A percentile compares a stretch with the other conserved stretches of the same genome.
phyloP scores from a whole-genome alignment of 2,113 vertebrate genomes.

The Prionailurus bengalensis region DNA sequence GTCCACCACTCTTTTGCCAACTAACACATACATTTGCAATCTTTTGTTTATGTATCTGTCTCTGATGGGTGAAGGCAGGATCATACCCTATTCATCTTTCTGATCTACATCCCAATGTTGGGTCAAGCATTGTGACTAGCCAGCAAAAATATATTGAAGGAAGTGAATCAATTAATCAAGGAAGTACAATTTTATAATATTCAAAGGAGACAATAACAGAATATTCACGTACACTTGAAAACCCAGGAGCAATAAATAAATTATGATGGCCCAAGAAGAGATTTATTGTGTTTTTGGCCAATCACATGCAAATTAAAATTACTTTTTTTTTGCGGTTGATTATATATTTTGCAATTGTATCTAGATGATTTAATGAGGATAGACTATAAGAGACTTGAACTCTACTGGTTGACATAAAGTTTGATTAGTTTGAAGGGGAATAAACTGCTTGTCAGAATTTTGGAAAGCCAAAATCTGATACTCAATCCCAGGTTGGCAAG shows the following conservation, averaged over 20 bases:
- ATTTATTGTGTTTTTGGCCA: neutral
- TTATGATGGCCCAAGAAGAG: neutral
- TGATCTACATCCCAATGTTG: neutral
- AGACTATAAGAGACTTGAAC: neutral
- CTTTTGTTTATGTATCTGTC: neutral
- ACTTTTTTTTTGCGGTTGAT: neutral
- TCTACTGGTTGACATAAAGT: neutral
- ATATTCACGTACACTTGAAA: neutral
- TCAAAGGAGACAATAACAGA: neutral
- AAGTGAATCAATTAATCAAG: neutral
- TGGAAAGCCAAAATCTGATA: neutral
- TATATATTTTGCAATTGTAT: neutral
- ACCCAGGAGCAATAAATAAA: neutral
- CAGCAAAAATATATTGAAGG: neutral
- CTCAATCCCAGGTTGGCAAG: neutral
- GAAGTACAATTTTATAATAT: neutral
- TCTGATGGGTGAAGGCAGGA: neutral
- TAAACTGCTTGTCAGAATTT: neutral
- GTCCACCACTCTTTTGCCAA: neutral
- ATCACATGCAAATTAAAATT: neutral
- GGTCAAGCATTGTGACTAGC: neutral
- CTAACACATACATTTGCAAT: neutral
- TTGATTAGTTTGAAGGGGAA: neutral
- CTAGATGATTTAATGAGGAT: neutral
- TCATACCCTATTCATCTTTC: neutral